Evolutionary conservation across 2,797 vertebrate species (phyloP), one percentile per base, ranked within the genome.

Genomic region (Trichosurus vulpecula): DNA sequence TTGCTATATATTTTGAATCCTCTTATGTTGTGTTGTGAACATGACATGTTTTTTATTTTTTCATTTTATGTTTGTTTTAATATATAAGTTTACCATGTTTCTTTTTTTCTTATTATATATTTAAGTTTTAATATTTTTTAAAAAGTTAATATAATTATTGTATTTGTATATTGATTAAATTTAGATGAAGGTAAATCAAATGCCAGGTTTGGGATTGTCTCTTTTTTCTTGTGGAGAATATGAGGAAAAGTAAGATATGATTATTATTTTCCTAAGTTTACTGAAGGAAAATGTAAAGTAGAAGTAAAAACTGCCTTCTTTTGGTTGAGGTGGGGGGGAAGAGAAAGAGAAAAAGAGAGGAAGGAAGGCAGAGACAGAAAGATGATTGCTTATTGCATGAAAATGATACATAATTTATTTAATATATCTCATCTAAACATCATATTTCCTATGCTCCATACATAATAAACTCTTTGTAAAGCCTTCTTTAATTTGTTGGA

Each of bases 111-210:
- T 54, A 54, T 56, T 8, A 29, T 11, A 10, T 57, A 57, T 57
- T 57, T 57, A 55, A 25, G 27, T 29, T 57, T 57, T 30, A 57
- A 56, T 56, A 57, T 57, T 57, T 57, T 57, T 56, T 10, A 29
- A 93, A 94, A 93, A 94, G 52, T 87, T 90, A 93, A 91, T 81
- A 41, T 0, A 91, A 31, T 66, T 96, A 30, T 54, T 81, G 90
- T 93, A 58, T 94, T 93, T 81, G 58, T 57, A 58, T 96, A 90
- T 92, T 96, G 58, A 13, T 55, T 54, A 55, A 74, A n/a, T 51
- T 94, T 92, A 90, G 19, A 55, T 16, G 31, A 90, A 52, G 89
- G 9, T 47, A 55, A 87, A 6, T 74, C 13, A 19, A 90, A 92
- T 29, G 52, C 41, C 10, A 92, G 54, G 8, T 55, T 25, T 22